These are phyloP conservation scores for Micronycteris hirsuta DNA, from an alignment of 2,113 vertebrate species.

Conservation along the genomic window DNA sequence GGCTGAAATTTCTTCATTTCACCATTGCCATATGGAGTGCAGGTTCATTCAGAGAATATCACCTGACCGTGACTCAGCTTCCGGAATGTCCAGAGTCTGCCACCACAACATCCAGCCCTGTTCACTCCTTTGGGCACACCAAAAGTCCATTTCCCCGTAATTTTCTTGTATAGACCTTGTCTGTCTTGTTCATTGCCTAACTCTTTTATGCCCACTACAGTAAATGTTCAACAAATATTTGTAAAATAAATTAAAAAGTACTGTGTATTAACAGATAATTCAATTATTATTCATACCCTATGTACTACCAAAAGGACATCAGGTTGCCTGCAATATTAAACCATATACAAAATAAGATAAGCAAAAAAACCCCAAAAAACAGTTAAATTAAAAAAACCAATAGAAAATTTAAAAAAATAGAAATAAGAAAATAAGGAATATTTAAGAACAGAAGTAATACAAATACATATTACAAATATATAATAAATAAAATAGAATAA, in stretches of 20 bases:
- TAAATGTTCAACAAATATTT: constrained; percentile 22
- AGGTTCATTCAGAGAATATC: not conserved
- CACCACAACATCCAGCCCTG: not conserved
- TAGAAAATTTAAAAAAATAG: not conserved
- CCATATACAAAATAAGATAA: not conserved
- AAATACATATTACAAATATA: not conserved
- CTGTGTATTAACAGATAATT: not conserved
- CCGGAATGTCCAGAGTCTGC: not conserved
- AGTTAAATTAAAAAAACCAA: not conserved
- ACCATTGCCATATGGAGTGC: not conserved
- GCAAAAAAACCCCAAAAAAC: not conserved
- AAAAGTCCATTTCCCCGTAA: not conserved
- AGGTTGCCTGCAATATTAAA: not conserved
- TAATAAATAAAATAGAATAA: not conserved
- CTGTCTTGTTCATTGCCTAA: not conserved
- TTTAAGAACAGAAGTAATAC: not conserved
- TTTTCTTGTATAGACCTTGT: not conserved
- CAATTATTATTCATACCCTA: not conserved
- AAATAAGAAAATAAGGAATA: not conserved
- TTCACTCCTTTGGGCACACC: constrained; percentile 4
- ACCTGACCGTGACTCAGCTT: not conserved
- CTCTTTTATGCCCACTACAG: not conserved
- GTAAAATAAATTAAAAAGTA: not conserved
- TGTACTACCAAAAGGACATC: not conserved
- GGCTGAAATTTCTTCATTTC: not conserved